Conservation (phyloP, 2,888 invertebrate species). For the Diogma glabrata region DNA sequence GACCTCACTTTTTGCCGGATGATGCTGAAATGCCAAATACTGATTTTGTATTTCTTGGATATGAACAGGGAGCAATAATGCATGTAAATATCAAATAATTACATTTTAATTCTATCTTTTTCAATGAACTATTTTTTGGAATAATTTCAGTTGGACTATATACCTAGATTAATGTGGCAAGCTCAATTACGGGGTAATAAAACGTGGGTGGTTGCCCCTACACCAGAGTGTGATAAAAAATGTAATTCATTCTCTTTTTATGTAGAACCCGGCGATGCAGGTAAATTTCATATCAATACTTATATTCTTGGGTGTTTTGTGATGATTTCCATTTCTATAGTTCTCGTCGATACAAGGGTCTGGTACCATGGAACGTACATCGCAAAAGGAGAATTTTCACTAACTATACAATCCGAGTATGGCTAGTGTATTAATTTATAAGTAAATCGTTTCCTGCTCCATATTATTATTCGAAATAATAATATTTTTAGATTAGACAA, state of each 20-base stretch:
- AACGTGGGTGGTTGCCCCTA: conserved; percentile 72
- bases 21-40: conserved; percentile 81
- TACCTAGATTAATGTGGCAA: conserved; percentile 86
- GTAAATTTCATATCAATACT: conserved; percentile 32
- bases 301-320: not conserved
- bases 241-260: conserved; percentile 64
- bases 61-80: conserved; percentile 80
- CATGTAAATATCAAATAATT: conserved; percentile 49
- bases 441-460: too few relatives aligned
- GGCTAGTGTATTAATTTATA: too few relatives aligned
- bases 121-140: conserved; percentile 18
- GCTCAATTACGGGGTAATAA: conserved; percentile 80
- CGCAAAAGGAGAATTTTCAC: conserved; percentile 66
- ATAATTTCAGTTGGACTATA: conserved; percentile 82
- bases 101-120: conserved; percentile 5
- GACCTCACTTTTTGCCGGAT: conserved; percentile 75
- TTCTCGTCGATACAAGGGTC: conserved; percentile 75
- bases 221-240: conserved; percentile 72
- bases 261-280: conserved; percentile 76
- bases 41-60: conserved; percentile 88
- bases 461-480: too few relatives aligned
- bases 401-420: conserved; percentile 86
- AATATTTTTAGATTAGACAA: too few relatives aligned
- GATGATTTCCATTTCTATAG: conserved; percentile 40
- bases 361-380: conserved; percentile 88